These are phyloP conservation scores for Volucella inanis DNA, from an alignment of 2,888 invertebrate genomes.

Conservation along the genomic window DNA sequence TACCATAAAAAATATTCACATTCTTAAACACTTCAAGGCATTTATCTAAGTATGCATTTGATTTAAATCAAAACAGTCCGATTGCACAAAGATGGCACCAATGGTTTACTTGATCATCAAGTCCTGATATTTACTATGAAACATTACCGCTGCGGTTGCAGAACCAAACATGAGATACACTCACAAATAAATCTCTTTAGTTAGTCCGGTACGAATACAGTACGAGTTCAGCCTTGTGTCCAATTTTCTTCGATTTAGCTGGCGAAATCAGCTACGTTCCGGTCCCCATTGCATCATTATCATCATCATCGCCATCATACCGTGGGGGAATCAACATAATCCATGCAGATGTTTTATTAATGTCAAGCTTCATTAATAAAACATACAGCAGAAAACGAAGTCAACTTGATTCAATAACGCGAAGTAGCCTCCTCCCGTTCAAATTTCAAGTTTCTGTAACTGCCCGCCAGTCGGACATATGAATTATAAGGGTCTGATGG, in stretches of 20 bases:
- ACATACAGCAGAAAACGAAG: conserved; percentile 74
- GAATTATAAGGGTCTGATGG: conserved; percentile 59
- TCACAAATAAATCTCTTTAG: conserved; percentile 60
- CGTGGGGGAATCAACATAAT: conserved; percentile 73
- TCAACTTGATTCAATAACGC: conserved; percentile 54
- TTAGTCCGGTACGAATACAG: conserved; percentile 31
- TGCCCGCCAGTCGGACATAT: conserved; percentile 26
- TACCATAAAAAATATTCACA: conserved; percentile 58
- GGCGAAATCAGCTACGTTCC: conserved; percentile 39
- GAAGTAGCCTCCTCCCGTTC: conserved; percentile 52
- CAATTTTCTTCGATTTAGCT: conserved; percentile 26
- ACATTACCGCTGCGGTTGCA: conserved; percentile 47
- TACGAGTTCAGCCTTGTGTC: conserved; percentile 16
- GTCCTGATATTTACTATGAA: conserved; percentile 27
- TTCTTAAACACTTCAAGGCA: conserved; percentile 66
- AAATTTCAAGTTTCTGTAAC: conserved; percentile 66
- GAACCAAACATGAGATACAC: conserved; percentile 21
- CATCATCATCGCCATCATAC: conserved; percentile 73
- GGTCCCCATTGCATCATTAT: conserved; percentile 73
- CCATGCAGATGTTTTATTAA: conserved; percentile 76
- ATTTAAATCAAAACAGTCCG: conserved; percentile 67
- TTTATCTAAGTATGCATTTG: conserved; percentile 66
- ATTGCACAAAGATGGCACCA: conserved; percentile 44
- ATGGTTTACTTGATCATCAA: conserved; percentile 27
- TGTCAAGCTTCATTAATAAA: conserved; percentile 76